Evolutionary conservation across 2,797 vertebrate species (phyloP).

Genomic region (Scolopax rusticola): DNA sequence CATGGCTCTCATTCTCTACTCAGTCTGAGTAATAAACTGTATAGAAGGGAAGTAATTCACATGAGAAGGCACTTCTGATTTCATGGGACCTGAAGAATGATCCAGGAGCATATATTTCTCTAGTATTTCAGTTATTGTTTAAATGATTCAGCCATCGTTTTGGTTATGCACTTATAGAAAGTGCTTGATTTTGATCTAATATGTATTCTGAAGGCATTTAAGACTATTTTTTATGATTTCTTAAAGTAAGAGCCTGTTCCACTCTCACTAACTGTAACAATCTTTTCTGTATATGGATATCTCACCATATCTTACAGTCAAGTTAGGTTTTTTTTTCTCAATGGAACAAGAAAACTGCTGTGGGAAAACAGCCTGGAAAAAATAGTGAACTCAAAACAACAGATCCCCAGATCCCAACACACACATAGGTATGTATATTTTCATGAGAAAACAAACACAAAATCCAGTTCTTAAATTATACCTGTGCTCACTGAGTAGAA

Average conservation of each 20-base stretch:
- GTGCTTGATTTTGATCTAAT: conserved; percentile 11
- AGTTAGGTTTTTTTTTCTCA: not conserved
- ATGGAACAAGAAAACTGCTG: not conserved
- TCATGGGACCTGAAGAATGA: not conserved
- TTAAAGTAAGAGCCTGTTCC: not conserved
- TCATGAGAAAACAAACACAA: not conserved
- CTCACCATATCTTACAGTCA: not conserved
- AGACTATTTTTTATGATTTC: not conserved
- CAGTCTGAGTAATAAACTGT: not conserved
- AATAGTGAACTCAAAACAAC: not conserved
- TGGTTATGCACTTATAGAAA: not conserved
- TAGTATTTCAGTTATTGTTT: not conserved
- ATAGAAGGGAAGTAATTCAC: not conserved
- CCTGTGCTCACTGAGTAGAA: not conserved
- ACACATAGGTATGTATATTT: not conserved
- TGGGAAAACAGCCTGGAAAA: not conserved
- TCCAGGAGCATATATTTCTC: not conserved
- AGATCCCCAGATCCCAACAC: not conserved
- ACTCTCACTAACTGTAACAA: not conserved
- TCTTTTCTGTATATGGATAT: not conserved
- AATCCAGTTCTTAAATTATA: not conserved
- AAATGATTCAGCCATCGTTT: not conserved
- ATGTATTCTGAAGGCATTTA: not conserved
- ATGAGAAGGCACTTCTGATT: not conserved
- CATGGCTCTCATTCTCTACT: not conserved